Evolutionary conservation across 2,888 invertebrate genomes (phyloP).

Genomic region (Dasysyrphus tricinctus): DNA sequence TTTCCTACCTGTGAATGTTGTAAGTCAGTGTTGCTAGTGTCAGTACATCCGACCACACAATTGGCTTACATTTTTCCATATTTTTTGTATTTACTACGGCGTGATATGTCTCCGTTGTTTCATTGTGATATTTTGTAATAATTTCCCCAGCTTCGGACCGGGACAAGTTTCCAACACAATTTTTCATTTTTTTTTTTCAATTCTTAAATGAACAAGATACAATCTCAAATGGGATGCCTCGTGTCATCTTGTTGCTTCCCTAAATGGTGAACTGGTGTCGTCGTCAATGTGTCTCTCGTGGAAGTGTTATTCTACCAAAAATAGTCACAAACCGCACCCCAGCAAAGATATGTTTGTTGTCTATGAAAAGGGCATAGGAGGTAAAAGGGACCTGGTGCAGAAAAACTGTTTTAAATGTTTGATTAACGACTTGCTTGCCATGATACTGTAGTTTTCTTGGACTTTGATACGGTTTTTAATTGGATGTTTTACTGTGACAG

Average conservation of each 20-base stretch:
- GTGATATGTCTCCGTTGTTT: background rate
- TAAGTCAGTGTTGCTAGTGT: background rate
- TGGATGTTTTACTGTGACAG: too few relatives aligned
- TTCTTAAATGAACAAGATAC: slow-evolving; percentile 39
- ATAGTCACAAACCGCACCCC: slow-evolving; percentile 26
- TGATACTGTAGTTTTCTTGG: too few relatives aligned
- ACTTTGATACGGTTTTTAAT: too few relatives aligned
- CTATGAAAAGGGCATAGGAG: background rate
- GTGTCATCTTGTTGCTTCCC: slow-evolving; percentile 52
- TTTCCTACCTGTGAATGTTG: slow-evolving; percentile 32
- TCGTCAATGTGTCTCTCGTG: slow-evolving; percentile 68
- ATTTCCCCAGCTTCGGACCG: background rate
- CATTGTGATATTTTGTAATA: slow-evolving; percentile 1
- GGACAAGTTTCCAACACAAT: background rate
- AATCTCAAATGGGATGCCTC: slow-evolving; percentile 37
- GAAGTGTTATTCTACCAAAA: slow-evolving; percentile 49
- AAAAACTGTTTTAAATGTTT: too few relatives aligned
- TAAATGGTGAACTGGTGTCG: slow-evolving; percentile 55
- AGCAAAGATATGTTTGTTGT: background rate
- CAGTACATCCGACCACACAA: slow-evolving; percentile 67
- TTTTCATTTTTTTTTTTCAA: slow-evolving; percentile 38
- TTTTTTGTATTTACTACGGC: background rate
- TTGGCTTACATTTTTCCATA: slow-evolving; percentile 16
- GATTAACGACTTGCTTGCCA: too few relatives aligned
- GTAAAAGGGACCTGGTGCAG: background rate